These are phyloP conservation scores for Zoroaster sp. DNA, from an alignment of 53 echinoderm and acorn worm genomes.

Conservation along the genomic window DNA sequence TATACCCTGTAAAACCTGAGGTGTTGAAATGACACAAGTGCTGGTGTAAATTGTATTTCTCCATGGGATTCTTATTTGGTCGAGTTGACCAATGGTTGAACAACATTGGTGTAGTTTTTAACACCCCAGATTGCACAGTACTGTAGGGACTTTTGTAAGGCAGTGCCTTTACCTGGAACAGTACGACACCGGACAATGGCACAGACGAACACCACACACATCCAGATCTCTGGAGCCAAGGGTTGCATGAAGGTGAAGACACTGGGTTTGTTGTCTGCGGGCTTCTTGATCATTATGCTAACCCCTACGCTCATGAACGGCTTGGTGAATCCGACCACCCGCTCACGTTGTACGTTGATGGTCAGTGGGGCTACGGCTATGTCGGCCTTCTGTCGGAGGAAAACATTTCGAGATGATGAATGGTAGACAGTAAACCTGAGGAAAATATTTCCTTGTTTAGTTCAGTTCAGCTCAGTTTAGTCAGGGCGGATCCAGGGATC, in stretches of 20 bases:
- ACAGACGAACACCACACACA: constrained; percentile 79
- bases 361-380: constrained; percentile 88
- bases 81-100: too few species aligned
- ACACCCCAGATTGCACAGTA: not conserved
- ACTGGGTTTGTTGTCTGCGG: constrained; percentile 53
- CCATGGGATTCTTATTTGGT: too few species aligned
- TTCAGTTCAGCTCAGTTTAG: too few species aligned
- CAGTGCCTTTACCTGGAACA: constrained; percentile 78
- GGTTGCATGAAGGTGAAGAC: constrained; percentile 92
- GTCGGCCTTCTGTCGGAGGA: constrained; percentile 77
- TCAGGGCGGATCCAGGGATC: too few species aligned
- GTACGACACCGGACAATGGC: constrained; percentile 81
- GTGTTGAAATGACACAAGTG: too few species aligned
- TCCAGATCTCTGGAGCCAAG: constrained; percentile 88
- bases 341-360: constrained; percentile 82
- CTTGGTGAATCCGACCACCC: constrained; percentile 87
- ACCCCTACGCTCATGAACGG: constrained; percentile 97
- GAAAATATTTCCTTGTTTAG: too few species aligned
- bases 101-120: too few species aligned
- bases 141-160: not conserved
- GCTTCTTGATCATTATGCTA: constrained; percentile 97
- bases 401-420: too few species aligned
- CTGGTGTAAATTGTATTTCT: too few species aligned
- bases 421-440: too few species aligned
- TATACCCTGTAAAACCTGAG: too few species aligned